Conservation (phyloP, 2,888 invertebrate species). For the Heliconius ismenius region DNA sequence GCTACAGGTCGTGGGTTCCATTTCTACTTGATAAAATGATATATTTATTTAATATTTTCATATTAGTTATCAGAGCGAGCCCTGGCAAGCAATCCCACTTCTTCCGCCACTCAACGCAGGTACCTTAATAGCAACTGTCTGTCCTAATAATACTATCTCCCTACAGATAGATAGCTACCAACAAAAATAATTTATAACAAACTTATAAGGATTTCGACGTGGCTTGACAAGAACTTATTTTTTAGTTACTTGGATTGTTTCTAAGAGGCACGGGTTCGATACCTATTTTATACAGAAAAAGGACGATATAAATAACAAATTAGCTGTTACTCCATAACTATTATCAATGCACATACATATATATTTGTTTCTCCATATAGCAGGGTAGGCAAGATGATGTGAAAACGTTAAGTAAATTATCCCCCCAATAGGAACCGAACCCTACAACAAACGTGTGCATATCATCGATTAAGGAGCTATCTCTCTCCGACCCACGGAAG, state of each 20-base stretch:
- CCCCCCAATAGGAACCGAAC: no score
- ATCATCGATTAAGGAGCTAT: slow-evolving; percentile 24
- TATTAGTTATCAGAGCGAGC: no score
- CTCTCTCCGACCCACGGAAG: slow-evolving; percentile 43
- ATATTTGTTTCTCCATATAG: no score
- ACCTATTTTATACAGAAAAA: neutral
- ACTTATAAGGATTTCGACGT: neutral
- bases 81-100: no score
- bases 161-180: neutral
- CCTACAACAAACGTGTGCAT: neutral
- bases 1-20: no score
- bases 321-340: neutral
- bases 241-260: neutral
- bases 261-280: neutral
- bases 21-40: no score
- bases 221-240: neutral
- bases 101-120: no score
- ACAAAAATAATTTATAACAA: neutral
- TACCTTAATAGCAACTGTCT: no score
- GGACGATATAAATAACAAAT: neutral
- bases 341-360: neutral
- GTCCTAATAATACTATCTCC: no score
- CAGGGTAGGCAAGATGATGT: no score
- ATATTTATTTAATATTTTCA: no score
- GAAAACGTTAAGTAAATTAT: no score